Evolutionary conservation across 2,888 invertebrate species (phyloP).

Genomic region (Lamellibrachia satsuma): DNA sequence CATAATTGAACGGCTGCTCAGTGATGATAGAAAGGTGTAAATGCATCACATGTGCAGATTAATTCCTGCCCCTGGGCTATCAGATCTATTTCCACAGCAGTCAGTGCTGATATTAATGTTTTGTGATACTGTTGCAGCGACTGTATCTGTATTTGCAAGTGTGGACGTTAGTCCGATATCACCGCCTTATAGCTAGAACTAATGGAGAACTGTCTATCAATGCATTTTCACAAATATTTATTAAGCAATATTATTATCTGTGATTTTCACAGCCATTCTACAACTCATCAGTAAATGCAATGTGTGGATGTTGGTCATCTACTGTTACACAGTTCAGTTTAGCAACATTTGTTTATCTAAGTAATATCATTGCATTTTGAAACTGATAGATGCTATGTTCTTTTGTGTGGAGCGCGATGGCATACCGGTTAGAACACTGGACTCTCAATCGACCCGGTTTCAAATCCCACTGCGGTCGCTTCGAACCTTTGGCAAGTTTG

Average conservation of each 20-base stretch:
- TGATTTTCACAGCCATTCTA: not conserved
- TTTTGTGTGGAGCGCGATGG: too few species aligned
- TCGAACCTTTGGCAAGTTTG: too few species aligned
- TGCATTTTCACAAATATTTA: not conserved
- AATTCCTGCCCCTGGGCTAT: not conserved
- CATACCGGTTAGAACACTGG: too few species aligned
- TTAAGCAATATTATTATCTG: not conserved
- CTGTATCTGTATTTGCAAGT: not conserved
- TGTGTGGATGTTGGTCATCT: not conserved
- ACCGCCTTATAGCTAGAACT: not conserved
- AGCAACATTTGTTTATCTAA: not conserved
- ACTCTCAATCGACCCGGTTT: too few species aligned
- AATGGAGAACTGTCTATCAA: not conserved
- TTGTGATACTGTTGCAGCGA: not conserved
- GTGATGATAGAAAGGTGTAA: not conserved
- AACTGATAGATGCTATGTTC: not conserved
- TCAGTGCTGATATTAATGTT: not conserved
- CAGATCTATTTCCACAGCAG: not conserved
- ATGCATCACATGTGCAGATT: constrained; percentile 17
- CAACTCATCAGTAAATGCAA: not conserved
- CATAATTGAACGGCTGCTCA: not conserved
- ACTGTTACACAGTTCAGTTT: not conserved
- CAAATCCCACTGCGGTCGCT: too few species aligned
- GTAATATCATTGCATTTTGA: not conserved
- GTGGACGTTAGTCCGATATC: not conserved